Evolutionary conservation across 2,113 vertebrate genomes (phyloP).

Genomic region (Melierax canorus): DNA sequence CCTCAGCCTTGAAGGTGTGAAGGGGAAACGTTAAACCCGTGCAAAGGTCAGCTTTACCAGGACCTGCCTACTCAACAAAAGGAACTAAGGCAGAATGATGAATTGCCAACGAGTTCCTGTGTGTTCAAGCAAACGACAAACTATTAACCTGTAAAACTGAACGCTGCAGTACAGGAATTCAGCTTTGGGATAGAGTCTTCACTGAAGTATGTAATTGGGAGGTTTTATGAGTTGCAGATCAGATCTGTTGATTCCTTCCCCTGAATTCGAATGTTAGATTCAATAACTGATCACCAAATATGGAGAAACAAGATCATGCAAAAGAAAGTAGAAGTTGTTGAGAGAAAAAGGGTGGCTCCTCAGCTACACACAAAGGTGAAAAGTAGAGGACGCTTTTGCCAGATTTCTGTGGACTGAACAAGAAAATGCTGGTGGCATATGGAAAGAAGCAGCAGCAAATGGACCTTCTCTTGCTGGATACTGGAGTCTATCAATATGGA

Average conservation of each 20-base stretch:
- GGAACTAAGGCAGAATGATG: not conserved
- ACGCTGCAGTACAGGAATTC: conserved; percentile 14
- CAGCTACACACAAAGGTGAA: not conserved
- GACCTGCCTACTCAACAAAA: conserved; percentile 18
- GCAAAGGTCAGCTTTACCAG: conserved; percentile 25
- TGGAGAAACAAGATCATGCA: not conserved
- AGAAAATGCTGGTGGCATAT: not conserved
- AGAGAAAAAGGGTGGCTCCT: not conserved
- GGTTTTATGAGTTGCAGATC: not conserved
- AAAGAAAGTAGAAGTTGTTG: not conserved
- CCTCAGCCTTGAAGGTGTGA: conserved; percentile 13
- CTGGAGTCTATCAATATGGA: not conserved
- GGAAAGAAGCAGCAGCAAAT: not conserved
- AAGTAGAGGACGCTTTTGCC: not conserved
- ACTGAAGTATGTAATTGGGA: not conserved
- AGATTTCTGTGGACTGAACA: not conserved
- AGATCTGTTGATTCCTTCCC: not conserved
- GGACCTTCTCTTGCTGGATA: not conserved
- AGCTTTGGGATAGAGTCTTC: not conserved
- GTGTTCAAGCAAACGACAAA: conserved; percentile 44
- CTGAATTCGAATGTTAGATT: not conserved
- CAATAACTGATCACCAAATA: not conserved
- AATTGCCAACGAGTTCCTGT: not conserved
- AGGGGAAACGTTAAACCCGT: not conserved
- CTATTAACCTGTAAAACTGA: conserved; percentile 35